Percentiles rank a stretch among this genome's conserved stretches.
Evolutionary conservation across 2,797 vertebrate species (phyloP).

Genomic region (Neosilurus hyrtlii): DNA sequence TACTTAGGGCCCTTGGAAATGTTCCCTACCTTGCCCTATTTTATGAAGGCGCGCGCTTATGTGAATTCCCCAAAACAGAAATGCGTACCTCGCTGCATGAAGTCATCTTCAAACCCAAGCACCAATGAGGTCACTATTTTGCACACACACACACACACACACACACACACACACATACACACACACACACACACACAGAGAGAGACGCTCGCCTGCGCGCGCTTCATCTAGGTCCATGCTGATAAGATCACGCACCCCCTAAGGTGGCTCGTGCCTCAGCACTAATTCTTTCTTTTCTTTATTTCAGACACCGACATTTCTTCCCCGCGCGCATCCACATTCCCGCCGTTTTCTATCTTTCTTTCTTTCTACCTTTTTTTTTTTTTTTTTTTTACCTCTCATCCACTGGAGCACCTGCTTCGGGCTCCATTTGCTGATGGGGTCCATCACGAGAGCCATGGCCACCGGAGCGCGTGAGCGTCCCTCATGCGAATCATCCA

Average conservation of each 20-base stretch:
- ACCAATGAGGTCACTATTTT: constrained; percentile 44
- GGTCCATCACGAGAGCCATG: constrained; percentile 79
- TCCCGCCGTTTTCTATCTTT: neutral
- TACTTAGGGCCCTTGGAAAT: neutral
- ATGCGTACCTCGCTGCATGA: constrained; percentile 32
- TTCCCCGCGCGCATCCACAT: neutral
- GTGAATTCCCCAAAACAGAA: no score
- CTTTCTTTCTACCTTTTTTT: constrained; percentile 13
- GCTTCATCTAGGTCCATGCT: constrained; percentile 38
- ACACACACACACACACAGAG: constrained; percentile 20
- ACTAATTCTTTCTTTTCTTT: neutral
- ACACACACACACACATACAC: constrained; percentile 26
- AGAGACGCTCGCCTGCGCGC: constrained; percentile 38
- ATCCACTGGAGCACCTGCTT: constrained; percentile 81
- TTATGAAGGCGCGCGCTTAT: neutral
- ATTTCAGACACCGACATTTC: neutral
- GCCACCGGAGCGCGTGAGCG: constrained; percentile 58
- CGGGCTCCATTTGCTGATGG: constrained; percentile 79
- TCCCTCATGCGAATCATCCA: constrained; percentile 46
- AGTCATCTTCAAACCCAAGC: constrained; percentile 42
- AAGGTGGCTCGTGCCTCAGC: neutral
- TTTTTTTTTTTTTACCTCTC: constrained; percentile 71
- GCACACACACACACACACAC: constrained; percentile 32
- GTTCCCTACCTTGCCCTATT: neutral
- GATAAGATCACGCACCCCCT: constrained; percentile 53